A percentile compares a stretch with the other conserved stretches of the same genome.
Evolutionary conservation across 2,797 vertebrate genomes (phyloP).

Genomic region (Sparidentex hasta): DNA sequence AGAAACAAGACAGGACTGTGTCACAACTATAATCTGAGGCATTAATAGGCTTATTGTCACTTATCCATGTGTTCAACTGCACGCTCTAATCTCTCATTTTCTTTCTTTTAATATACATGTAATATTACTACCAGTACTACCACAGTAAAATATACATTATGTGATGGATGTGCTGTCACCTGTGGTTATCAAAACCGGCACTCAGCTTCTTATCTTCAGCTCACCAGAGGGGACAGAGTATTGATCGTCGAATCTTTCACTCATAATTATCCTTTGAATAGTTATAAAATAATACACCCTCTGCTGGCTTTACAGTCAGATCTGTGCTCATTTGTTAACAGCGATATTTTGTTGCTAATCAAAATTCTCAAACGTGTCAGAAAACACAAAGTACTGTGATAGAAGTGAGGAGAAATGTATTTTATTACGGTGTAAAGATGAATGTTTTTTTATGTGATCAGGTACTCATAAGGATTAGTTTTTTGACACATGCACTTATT

Average conservation of each 20-base stretch:
- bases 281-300: slow-evolving; percentile 2
- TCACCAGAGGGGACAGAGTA: slow-evolving; percentile 11
- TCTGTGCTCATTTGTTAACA: slow-evolving; percentile 15
- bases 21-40: slow-evolving; percentile 35
- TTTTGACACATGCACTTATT: slow-evolving; percentile 56
- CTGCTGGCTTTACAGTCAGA: neutral
- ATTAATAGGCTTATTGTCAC: slow-evolving; percentile 37
- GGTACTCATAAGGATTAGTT: slow-evolving; percentile 13
- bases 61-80: slow-evolving; percentile 24
- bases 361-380: slow-evolving; percentile 15
- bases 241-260: slow-evolving; percentile 22
- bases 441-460: slow-evolving; percentile 38
- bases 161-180: slow-evolving; percentile 8
- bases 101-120: slow-evolving; percentile 13
- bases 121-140: slow-evolving; percentile 10
- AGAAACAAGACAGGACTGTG: slow-evolving; percentile 35
- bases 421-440: slow-evolving; percentile 38
- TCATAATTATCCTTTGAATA: slow-evolving; percentile 22
- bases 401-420: slow-evolving; percentile 16
- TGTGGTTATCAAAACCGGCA: slow-evolving; percentile 34
- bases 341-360: slow-evolving; percentile 30
- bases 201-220: slow-evolving; percentile 18
- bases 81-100: slow-evolving; percentile 5
- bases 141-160: slow-evolving; percentile 3
- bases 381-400: slow-evolving; percentile 48